These are phyloP conservation scores for Trichonephila clavipes DNA, from an alignment of 1,140 invertebrate species.

Conservation along the genomic window DNA sequence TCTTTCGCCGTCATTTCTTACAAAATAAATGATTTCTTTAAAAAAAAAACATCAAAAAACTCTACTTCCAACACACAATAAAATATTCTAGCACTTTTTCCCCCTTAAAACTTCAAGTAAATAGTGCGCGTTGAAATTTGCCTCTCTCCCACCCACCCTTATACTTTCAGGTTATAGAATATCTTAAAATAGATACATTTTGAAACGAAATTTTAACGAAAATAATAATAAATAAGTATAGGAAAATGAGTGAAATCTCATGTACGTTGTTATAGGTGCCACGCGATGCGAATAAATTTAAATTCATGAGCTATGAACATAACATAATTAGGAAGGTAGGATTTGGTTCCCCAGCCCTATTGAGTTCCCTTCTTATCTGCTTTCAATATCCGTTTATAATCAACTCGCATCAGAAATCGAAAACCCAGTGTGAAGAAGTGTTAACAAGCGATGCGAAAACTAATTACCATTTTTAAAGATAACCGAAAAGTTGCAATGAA, in stretches of 20 bases:
- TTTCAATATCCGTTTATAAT: slow-evolving; percentile 49
- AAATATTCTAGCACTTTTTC: too few relatives aligned
- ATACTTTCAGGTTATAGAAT: not conserved
- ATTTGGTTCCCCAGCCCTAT: not conserved
- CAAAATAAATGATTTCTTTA: too few relatives aligned
- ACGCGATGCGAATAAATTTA: not conserved
- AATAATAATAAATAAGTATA: not conserved
- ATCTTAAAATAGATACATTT: not conserved
- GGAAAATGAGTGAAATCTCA: slow-evolving; percentile 10
- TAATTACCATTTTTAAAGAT: slow-evolving; percentile 75
- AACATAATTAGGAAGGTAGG: not conserved
- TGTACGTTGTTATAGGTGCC: not conserved
- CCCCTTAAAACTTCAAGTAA: too few relatives aligned
- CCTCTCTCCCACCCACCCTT: not conserved
- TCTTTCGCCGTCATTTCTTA: too few relatives aligned
- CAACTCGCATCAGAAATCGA: slow-evolving; percentile 46
- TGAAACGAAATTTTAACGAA: not conserved
- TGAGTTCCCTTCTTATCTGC: not conserved
- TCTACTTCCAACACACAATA: too few relatives aligned
- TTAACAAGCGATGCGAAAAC: slow-evolving; percentile 67
- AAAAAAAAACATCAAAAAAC: too few relatives aligned
- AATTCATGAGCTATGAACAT: not conserved
- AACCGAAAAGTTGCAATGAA: slow-evolving; percentile 66
- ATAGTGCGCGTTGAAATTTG: too few relatives aligned
- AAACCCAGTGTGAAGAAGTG: slow-evolving; percentile 65